Base-by-base conservation (phyloP, 2,113 vertebrate species). In the Oncorhynchus gorbuscha region DNA sequence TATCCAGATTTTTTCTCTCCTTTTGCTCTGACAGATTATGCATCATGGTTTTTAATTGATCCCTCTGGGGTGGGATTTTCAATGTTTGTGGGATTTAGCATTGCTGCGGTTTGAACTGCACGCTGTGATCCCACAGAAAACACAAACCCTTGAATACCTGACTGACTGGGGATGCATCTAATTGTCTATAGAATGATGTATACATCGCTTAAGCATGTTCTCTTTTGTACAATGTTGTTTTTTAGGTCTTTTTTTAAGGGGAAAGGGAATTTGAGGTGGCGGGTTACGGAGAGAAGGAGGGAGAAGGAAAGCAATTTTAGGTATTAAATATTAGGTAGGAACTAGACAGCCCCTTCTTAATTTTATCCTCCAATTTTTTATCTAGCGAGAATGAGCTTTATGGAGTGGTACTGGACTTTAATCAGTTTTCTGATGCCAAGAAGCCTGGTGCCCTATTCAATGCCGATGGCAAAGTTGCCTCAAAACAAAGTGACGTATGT, bases 21-120 rank as follows among this genome's bases (percentile, higher is more conserved):
- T 75, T 62, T 22, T 77, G 78, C 39, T 45, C 39, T 45, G 78
- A 86, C 76, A 88, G 76, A 92, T 90, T 87, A 91, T 89, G 84
- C 87, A 89, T 89, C 88, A 88, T 84, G 71, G 78, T 83, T 86
- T 90, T 91, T 93, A 92, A 93, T 93, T 93, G 92, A 93, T 93
- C 90, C 93, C 93, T 87, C 78, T 91, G 91, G 91, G 91, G 70
- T 84, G 79, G 83, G 70, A 83, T 79, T 83, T 83, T 83, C 78
- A 79, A 75, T 83, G 84, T 84, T 78, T 76, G 78, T 73, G 73
- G 69, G 81, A 77, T 79, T 87, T 78, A 81, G 76, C 64, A 83
- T 89, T 76, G 80, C 85, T 79, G 67, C 75, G 66, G 74, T 89
- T 74, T 86, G 83, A 89, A 89, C 88, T 86, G 71, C 32, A 76